Percentiles rank a stretch among this genome's conserved stretches.
Evolutionary conservation across 2,797 vertebrate species (phyloP).

Genomic region (Sarcoramphus papa): DNA sequence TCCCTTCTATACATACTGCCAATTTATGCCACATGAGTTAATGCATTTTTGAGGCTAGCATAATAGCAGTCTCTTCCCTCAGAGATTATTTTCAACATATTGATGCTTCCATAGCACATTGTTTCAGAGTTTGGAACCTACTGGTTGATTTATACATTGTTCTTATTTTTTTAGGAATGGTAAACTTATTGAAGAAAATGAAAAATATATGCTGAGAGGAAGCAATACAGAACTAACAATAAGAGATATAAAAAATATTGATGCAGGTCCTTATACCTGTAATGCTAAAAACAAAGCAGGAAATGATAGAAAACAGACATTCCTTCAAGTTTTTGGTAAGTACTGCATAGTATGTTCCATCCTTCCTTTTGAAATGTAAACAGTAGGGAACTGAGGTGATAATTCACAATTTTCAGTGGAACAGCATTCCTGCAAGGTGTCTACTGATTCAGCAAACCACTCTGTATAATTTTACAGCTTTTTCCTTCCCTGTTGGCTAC

Average conservation of each 20-base stretch:
- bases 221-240: conserved; percentile 86
- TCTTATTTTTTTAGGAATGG: conserved; percentile 78
- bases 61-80: background rate
- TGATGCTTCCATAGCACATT: background rate
- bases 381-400: background rate
- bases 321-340: conserved; percentile 97
- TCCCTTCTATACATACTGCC: background rate
- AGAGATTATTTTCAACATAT: background rate
- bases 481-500: background rate
- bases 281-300: conserved; percentile 93
- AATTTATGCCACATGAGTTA: background rate
- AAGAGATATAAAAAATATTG: conserved; percentile 85
- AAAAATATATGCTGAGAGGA: conserved; percentile 83
- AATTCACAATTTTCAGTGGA: background rate
- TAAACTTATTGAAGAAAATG: conserved; percentile 85
- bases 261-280: conserved; percentile 87
- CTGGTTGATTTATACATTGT: background rate
- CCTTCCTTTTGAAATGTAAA: background rate
- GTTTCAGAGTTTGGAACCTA: background rate
- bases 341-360: background rate
- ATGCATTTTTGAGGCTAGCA: background rate
- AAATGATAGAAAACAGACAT: conserved; percentile 86
- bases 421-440: background rate
- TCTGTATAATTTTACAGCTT: background rate
- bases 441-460: background rate